These are phyloP conservation scores for Drosophila nigromelanica DNA, from an alignment of 1,140 invertebrate species.

Conservation along the genomic window DNA sequence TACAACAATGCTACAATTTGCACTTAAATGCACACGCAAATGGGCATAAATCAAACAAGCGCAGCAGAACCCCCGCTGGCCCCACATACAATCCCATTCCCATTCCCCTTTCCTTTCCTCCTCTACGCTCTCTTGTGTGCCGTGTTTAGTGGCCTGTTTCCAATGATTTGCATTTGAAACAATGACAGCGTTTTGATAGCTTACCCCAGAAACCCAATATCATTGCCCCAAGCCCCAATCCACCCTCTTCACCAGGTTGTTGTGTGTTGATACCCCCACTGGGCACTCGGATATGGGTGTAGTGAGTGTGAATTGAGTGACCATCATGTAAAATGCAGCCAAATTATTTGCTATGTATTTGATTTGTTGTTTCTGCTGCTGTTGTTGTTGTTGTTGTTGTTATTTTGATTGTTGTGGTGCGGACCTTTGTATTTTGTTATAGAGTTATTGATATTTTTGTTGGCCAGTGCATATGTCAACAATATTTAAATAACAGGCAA, in stretches of 20 bases:
- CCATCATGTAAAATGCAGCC: constrained; percentile 60
- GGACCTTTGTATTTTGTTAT: background rate
- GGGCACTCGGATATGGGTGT: constrained; percentile 1
- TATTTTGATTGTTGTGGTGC: constrained; percentile 51
- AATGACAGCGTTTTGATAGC: constrained; percentile 58
- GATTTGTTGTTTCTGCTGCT: constrained; percentile 27
- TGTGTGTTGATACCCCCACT: background rate
- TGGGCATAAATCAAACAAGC: constrained; percentile 73
- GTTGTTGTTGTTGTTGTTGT: constrained; percentile 20
- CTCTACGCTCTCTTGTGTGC: constrained; percentile 19
- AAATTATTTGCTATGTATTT: constrained; percentile 68
- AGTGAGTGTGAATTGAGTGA: constrained; percentile 50
- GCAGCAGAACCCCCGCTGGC: background rate
- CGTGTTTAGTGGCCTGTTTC: constrained; percentile 61
- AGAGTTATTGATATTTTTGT: constrained; percentile 43
- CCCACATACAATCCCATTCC: background rate
- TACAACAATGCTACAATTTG: constrained; percentile 67
- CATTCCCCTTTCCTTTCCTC: too few relatives aligned
- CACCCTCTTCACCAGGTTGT: constrained; percentile 10
- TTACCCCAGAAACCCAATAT: constrained; percentile 18
- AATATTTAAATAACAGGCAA: constrained; percentile 42
- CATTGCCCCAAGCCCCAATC: background rate
- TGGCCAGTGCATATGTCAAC: constrained; percentile 40
- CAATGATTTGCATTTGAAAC: constrained; percentile 74
- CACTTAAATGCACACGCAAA: constrained; percentile 74